Evolutionary conservation across 2,888 invertebrate genomes (phyloP).

Genomic region (Ormyrus pomaceus): DNA sequence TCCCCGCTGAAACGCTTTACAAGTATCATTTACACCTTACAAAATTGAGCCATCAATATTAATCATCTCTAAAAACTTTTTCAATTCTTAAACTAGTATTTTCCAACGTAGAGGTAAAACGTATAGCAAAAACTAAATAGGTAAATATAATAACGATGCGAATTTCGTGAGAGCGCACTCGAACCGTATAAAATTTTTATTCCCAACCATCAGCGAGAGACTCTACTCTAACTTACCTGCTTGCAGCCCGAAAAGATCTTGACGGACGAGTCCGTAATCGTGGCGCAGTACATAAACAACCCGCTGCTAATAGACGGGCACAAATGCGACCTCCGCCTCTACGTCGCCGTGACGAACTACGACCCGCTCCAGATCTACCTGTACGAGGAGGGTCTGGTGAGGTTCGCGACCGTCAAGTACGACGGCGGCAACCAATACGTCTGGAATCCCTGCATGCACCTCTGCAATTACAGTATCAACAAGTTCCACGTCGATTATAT

Average conservation of each 20-base stretch:
- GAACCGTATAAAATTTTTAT: too few species aligned
- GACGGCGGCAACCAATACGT: constrained; percentile 93
- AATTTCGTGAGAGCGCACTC: too few species aligned
- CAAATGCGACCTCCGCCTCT: constrained; percentile 97
- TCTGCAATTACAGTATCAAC: constrained; percentile 99
- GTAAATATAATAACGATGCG: too few species aligned
- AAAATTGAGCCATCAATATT: too few species aligned
- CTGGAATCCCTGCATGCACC: constrained; percentile 97
- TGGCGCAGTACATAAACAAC: constrained; percentile 92
- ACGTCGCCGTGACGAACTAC: constrained; percentile 95
- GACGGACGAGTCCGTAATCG: constrained; percentile 92
- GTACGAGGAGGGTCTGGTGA: constrained; percentile 96
- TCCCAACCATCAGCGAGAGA: too few species aligned
- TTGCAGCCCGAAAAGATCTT: constrained; percentile 92
- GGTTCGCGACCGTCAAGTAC: constrained; percentile 97
- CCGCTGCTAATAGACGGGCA: constrained; percentile 93
- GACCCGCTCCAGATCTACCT: constrained; percentile 96
- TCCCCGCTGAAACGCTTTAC: too few species aligned
- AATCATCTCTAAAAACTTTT: too few species aligned
- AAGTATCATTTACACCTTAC: too few species aligned
- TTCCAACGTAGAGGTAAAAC: too few species aligned
- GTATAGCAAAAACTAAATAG: too few species aligned
- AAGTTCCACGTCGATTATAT: constrained; percentile 97
- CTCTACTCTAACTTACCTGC: too few species aligned
- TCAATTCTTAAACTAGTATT: too few species aligned